phyloP scores from a whole-genome alignment of 2,113 vertebrate species.

The Apodemus sylvaticus region DNA sequence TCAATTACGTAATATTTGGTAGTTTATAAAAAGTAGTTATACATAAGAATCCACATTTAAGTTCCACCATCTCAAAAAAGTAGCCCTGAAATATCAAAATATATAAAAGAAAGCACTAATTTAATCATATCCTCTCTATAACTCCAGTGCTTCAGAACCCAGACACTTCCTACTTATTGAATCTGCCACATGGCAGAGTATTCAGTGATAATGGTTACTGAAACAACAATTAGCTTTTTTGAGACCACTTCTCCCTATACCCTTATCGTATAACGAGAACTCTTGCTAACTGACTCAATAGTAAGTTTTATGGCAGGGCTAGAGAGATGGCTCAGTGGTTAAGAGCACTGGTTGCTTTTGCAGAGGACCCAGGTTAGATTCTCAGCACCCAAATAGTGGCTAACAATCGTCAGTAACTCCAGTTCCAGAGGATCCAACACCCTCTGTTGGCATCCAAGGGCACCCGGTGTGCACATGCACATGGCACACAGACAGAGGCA shows the following conservation, averaged over 20 bases:
- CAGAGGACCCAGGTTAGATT: neutral
- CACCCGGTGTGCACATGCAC: neutral
- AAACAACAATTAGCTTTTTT: neutral
- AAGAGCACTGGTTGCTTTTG: neutral
- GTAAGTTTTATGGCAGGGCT: neutral
- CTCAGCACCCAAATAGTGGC: neutral
- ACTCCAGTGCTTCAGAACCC: neutral
- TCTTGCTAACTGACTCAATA: neutral
- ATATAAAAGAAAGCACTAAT: neutral
- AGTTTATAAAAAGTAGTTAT: conserved; percentile 23
- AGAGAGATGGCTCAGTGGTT: neutral
- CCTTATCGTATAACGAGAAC: neutral
- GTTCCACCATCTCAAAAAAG: conserved; percentile 38
- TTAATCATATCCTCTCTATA: neutral
- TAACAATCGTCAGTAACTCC: neutral
- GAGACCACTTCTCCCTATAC: neutral
- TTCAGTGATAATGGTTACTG: neutral
- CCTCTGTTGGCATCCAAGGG: neutral
- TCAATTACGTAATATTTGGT: conserved; percentile 30
- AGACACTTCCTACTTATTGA: neutral
- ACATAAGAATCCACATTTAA: conserved; percentile 41
- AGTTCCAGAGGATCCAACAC: neutral
- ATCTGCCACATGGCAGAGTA: neutral
- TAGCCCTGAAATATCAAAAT: neutral
- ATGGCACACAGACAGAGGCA: neutral